A percentile compares a stretch with the other conserved stretches of the same genome.
Evolutionary conservation across 2,113 vertebrate genomes (phyloP).

Genomic region (Pseudopodoces humilis): DNA sequence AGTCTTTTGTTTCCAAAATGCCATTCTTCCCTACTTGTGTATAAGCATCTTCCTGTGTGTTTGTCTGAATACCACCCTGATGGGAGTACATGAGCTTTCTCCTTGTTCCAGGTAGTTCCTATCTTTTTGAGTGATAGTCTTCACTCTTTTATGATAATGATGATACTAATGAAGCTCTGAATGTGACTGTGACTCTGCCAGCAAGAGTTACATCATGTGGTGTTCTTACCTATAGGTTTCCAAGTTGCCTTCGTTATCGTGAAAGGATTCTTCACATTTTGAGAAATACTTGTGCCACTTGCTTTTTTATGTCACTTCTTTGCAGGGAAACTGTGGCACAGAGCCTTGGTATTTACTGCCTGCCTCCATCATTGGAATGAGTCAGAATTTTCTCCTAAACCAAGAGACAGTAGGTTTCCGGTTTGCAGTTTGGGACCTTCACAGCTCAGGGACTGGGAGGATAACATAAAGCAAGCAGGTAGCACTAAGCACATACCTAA

Average conservation of each 20-base stretch:
- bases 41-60: background rate
- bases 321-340: background rate
- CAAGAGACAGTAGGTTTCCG: background rate
- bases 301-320: background rate
- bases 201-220: background rate
- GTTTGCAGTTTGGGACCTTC: background rate
- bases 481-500: background rate
- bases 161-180: background rate
- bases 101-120: background rate
- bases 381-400: background rate
- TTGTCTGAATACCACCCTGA: background rate
- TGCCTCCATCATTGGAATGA: background rate
- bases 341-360: background rate
- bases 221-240: background rate
- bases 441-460: background rate
- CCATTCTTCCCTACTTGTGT: background rate
- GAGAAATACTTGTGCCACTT: background rate
- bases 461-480: background rate
- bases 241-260: background rate
- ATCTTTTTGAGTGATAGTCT: background rate
- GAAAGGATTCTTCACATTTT: background rate
- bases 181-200: background rate
- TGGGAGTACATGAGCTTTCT: background rate
- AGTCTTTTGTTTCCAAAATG: slow-evolving; percentile 1
- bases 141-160: background rate